These are phyloP conservation scores for Lasaia peninsularis DNA, from an alignment of 1,140 invertebrate genomes.

Conservation along the genomic window DNA sequence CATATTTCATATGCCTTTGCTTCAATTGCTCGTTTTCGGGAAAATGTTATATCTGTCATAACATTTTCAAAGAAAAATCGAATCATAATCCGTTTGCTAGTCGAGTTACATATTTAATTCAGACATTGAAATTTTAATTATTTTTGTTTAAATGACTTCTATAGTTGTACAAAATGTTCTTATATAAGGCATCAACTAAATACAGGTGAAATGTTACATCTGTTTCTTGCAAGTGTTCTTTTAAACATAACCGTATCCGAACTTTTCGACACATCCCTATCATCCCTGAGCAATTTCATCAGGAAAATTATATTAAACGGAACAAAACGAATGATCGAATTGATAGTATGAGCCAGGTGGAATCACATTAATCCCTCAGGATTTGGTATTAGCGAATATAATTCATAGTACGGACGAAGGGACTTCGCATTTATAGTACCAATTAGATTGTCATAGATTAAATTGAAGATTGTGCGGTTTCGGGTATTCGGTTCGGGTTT, in stretches of 20 bases:
- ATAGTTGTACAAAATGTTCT: no score
- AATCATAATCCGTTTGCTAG: no score
- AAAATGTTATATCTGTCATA: no score
- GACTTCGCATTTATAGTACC: slow-evolving; percentile 11
- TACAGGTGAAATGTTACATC: no score
- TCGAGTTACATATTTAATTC: no score
- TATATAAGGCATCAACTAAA: no score
- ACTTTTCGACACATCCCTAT: slow-evolving; percentile 3
- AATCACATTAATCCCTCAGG: slow-evolving; percentile 29
- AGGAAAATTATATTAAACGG: slow-evolving; percentile 31
- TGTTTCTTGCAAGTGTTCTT: neutral
- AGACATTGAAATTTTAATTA: no score
- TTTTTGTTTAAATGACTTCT: no score
- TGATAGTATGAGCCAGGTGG: slow-evolving; percentile 26
- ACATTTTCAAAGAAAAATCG: no score
- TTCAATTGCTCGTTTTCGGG: no score
- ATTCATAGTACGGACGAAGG: slow-evolving; percentile 12
- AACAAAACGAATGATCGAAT: slow-evolving; percentile 33
- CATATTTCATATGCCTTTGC: no score
- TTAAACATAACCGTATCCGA: neutral
- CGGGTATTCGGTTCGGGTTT: neutral
- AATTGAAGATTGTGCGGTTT: slow-evolving; percentile 8
- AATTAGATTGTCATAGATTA: slow-evolving; percentile 13
- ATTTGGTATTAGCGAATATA: slow-evolving; percentile 24
- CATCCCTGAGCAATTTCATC: slow-evolving; percentile 1